Percentiles rank a stretch among this genome's conserved stretches.
These are phyloP conservation scores for Rhagologus leucostigma DNA, from an alignment of 2,113 vertebrate species.

Conservation along the genomic window DNA sequence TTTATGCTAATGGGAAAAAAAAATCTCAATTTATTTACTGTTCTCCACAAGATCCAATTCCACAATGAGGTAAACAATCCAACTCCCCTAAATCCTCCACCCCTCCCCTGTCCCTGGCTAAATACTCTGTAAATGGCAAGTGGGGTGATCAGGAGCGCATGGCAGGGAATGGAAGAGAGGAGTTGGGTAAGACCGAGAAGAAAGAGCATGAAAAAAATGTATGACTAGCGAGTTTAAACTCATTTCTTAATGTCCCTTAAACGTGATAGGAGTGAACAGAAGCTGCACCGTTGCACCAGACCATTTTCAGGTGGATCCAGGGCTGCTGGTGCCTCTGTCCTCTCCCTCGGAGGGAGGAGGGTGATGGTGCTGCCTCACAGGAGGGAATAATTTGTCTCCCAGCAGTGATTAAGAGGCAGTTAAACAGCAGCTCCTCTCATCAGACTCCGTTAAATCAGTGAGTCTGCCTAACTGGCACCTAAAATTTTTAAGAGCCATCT, in stretches of 20 bases:
- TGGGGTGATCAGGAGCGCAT: fast-evolving
- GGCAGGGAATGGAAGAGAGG: neutral
- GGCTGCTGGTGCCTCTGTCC: neutral
- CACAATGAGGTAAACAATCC: neutral
- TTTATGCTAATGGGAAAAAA: neutral
- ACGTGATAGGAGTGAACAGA: neutral
- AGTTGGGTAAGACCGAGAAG: neutral
- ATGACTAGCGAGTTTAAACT: neutral
- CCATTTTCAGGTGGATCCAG: neutral
- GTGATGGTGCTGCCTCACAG: neutral
- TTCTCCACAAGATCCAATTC: neutral
- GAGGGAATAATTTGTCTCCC: neutral
- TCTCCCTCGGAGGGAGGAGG: neutral
- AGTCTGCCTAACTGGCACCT: slow-evolving; percentile 28
- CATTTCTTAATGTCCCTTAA: neutral
- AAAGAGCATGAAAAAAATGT: neutral
- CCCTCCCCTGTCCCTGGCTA: neutral
- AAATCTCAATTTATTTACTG: neutral
- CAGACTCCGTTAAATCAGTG: neutral
- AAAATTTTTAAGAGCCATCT: slow-evolving; percentile 46
- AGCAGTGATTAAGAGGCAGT: slow-evolving; percentile 8
- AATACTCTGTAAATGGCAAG: neutral
- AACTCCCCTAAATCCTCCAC: neutral
- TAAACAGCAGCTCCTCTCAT: neutral
- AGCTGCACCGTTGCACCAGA: neutral